Base-by-base conservation (phyloP, 2,113 vertebrate genomes). In the Stercorarius parasiticus region DNA sequence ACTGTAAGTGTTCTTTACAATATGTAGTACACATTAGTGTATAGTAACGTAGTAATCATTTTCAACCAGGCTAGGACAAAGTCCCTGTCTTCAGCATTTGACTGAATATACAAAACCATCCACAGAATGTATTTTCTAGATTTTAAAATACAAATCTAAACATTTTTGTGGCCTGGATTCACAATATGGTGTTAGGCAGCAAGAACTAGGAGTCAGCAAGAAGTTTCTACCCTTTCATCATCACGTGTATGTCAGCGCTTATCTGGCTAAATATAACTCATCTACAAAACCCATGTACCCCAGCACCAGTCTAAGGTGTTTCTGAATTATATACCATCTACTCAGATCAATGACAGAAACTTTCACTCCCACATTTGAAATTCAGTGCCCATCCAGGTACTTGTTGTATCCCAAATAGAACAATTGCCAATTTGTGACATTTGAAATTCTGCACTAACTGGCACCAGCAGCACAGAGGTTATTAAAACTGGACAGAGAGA, bases 181-280 rank as follows among this genome's bases (percentile, higher is more conserved):
- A 65, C 17, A 40, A 26, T 6, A 67, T 1, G 6, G 55, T 49
- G 13, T 32, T 21, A 70, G 36, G 61, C 71, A 89, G 56, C 58
- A 94, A 66, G 20, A 88, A 80, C 3, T 40, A 53, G 38, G 13
- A 83, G 55, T 47, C 42, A 81, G 62, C 50, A 77, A 87, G 43
- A 76, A 84, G 58, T 13, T 81, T 62, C 50, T 53, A 53, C 10
- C 15, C 45, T 70, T 67, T 59, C 58, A 61, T 21, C 42, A 38
- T 34, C 47, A 14, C 0, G 0, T 4, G 27, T 6, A 38, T 17
- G 21, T n/a, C 36, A 81, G 36, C 2, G 9, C 20, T 74, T 58
- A 64, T 1, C 23, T 42, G 18, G n/a, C 38, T 82, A 77, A 79
- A 85, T 20, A 40, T 9, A 82, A 82, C 27, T 25, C 30, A 36